phyloP scores from a whole-genome alignment of 2,113 vertebrate genomes.

The Caloenas nicobarica region DNA sequence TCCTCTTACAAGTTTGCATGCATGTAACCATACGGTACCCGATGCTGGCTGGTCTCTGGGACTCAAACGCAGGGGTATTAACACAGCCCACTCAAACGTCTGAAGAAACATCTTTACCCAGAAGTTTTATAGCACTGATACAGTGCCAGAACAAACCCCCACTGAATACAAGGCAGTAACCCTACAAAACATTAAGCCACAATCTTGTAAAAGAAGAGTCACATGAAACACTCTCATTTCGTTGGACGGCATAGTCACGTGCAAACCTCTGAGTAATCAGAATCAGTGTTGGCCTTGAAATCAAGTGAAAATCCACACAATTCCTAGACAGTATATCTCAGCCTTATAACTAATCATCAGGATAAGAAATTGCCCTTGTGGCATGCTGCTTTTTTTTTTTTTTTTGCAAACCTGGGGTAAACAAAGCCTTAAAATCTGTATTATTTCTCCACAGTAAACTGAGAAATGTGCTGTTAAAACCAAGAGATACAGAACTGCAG shows the following conservation, averaged over 20 bases:
- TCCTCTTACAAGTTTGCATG: too few species aligned
- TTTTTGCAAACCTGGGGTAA: neutral
- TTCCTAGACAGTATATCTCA: neutral
- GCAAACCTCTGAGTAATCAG: fast-evolving
- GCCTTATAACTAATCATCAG: neutral
- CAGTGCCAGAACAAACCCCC: fast-evolving
- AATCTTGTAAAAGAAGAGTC: neutral
- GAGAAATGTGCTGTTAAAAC: neutral
- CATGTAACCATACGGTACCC: fast-evolving
- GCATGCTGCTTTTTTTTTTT: neutral
- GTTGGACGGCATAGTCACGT: neutral
- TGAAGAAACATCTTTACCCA: neutral
- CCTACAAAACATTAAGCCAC: neutral
- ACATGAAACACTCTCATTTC: neutral
- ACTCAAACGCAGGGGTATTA: neutral
- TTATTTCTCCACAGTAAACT: neutral
- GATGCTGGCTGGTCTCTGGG: fast-evolving
- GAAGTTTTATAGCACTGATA: fast-evolving
- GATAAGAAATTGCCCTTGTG: neutral
- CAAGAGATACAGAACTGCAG: neutral
- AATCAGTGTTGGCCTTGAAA: neutral
- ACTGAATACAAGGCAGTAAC: neutral
- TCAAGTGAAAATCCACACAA: neutral
- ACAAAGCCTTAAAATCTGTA: neutral
- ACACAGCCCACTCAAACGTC: neutral